These are phyloP conservation scores for Cryptocheilus praepositus DNA, from an alignment of 2,888 invertebrate species.

Conservation along the genomic window DNA sequence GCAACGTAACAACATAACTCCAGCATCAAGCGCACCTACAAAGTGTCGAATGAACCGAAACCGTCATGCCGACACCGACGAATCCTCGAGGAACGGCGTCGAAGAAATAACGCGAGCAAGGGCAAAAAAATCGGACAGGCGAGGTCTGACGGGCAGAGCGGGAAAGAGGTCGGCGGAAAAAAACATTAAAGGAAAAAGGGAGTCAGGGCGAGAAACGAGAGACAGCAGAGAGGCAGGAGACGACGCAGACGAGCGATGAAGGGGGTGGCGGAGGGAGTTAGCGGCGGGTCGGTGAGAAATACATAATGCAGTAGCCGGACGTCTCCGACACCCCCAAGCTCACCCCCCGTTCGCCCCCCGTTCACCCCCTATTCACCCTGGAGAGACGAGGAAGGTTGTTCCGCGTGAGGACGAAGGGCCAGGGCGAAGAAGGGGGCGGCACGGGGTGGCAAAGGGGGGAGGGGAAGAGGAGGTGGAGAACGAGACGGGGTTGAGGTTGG, in stretches of 20 bases:
- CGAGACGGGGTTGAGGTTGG: conserved; percentile 29
- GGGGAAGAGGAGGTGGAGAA: conserved; percentile 38
- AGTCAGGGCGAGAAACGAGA: conserved; percentile 20
- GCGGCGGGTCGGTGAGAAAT: conserved; percentile 68
- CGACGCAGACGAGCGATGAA: conserved; percentile 42
- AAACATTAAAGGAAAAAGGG: neutral
- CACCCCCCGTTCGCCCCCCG: conserved; percentile 59
- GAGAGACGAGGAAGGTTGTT: conserved; percentile 34
- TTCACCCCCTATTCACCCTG: conserved; percentile 60
- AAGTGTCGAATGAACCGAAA: too few relatives aligned
- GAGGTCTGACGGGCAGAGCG: conserved; percentile 17
- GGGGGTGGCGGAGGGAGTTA: conserved; percentile 55
- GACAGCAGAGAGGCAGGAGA: conserved; percentile 44
- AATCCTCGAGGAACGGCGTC: neutral
- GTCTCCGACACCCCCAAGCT: conserved; percentile 73
- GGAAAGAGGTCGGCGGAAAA: conserved; percentile 10
- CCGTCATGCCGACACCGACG: neutral
- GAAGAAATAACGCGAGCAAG: conserved; percentile 34
- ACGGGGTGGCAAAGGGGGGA: too few relatives aligned
- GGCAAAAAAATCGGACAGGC: conserved; percentile 24
- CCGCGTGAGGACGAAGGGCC: conserved; percentile 40
- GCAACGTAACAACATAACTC: too few relatives aligned
- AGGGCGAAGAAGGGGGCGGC: conserved; percentile 37
- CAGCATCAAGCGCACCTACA: too few relatives aligned
- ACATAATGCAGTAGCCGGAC: conserved; percentile 75